Conservation (phyloP, 2,888 invertebrate genomes). For the Mantis religiosa region DNA sequence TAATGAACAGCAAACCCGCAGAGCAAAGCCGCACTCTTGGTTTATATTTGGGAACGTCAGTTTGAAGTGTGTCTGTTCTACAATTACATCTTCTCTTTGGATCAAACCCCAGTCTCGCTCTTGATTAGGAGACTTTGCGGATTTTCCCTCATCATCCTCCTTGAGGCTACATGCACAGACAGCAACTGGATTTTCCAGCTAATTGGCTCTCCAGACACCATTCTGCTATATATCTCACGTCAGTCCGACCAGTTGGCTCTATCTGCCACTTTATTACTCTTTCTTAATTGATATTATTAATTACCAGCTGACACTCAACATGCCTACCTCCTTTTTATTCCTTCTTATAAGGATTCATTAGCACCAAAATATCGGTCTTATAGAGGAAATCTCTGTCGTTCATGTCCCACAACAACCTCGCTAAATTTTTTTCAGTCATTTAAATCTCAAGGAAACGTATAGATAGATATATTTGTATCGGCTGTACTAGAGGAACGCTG, state of each 20-base stretch:
- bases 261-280: neutral
- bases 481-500: too few species aligned
- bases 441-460: too few species aligned
- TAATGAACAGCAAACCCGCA: too few species aligned
- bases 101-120: conserved; percentile 12
- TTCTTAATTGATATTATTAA: neutral
- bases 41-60: neutral
- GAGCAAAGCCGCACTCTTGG: neutral
- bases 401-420: too few species aligned
- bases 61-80: neutral
- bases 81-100: neutral
- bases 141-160: neutral
- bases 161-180: neutral
- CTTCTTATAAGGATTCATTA: too few species aligned
- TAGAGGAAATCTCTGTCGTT: too few species aligned
- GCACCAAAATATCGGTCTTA: too few species aligned
- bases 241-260: neutral
- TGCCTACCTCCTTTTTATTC: neutral
- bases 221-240: conserved; percentile 4
- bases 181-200: conserved; percentile 20
- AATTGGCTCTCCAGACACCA: conserved; percentile 21
- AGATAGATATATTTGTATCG: too few species aligned
- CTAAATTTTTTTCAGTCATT: too few species aligned
- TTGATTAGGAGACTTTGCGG: conserved; percentile 13
- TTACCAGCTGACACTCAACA: neutral